These are phyloP conservation scores for Thamnaconus septentrionalis DNA, from an alignment of 2,113 vertebrate species.

Conservation along the genomic window DNA sequence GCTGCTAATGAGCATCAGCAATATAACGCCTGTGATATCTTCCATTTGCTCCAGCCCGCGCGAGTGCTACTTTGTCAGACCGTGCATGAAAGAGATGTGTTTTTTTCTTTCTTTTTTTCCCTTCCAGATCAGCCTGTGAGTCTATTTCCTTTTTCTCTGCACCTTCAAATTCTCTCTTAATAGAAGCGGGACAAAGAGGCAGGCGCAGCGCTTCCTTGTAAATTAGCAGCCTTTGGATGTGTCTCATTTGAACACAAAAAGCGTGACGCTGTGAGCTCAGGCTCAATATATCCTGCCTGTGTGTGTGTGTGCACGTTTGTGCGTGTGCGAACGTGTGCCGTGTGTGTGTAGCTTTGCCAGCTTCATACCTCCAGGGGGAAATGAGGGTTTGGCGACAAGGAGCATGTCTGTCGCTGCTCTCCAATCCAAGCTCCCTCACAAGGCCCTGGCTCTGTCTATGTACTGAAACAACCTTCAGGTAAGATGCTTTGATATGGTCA, in stretches of 20 bases:
- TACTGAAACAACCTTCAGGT: not conserved
- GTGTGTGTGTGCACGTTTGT: constrained; percentile 9
- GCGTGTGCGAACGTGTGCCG: not conserved
- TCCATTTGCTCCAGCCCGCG: constrained; percentile 44
- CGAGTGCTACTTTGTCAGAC: constrained; percentile 46
- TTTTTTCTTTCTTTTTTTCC: constrained; percentile 7
- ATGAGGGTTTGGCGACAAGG: constrained; percentile 5
- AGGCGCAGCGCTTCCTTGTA: constrained; percentile 37
- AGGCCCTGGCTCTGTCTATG: not conserved
- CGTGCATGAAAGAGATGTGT: constrained; percentile 50
- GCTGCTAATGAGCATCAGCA: constrained; percentile 54
- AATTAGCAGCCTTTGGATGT: constrained; percentile 52
- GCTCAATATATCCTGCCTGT: constrained; percentile 4
- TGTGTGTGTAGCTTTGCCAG: not conserved
- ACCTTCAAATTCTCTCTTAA: constrained; percentile 49
- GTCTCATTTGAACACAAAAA: constrained; percentile 54
- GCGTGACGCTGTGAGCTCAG: constrained; percentile 17
- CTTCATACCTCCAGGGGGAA: constrained; percentile 13
- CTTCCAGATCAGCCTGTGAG: constrained; percentile 33
- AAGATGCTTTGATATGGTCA: no score
- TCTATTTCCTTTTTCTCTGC: constrained; percentile 30
- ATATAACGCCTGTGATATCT: constrained; percentile 52
- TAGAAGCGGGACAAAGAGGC: constrained; percentile 52
- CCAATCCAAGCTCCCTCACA: constrained; percentile 6
- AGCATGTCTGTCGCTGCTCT: constrained; percentile 22